Percentiles rank a stretch among this genome's conserved stretches.
These are phyloP conservation scores for Battus philenor DNA, from an alignment of 1,140 invertebrate genomes.

Conservation along the genomic window DNA sequence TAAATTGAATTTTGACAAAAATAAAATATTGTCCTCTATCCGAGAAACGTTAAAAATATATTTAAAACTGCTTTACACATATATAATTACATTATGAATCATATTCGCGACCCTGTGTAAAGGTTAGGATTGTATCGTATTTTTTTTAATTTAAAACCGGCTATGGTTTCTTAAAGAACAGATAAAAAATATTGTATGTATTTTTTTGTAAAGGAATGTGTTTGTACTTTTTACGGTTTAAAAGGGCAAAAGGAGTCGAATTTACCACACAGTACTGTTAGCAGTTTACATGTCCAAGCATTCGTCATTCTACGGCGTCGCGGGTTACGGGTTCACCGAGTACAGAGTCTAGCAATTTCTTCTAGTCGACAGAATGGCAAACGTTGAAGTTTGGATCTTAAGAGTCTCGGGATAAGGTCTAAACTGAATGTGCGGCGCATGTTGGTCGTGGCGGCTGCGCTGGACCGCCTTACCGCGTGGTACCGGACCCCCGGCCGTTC, in stretches of 20 bases:
- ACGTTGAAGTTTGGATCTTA: conserved; percentile 51
- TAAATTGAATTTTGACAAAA: no score
- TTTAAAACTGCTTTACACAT: no score
- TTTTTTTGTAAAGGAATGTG: no score
- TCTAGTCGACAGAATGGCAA: conserved; percentile 67
- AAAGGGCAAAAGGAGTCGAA: conserved; percentile 66
- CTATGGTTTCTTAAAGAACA: no score
- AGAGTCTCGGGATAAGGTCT: conserved; percentile 33
- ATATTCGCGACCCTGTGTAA: no score
- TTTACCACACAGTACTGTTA: conserved; percentile 44
- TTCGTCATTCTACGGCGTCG: conserved; percentile 59
- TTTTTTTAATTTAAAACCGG: no score
- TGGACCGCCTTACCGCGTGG: conserved; percentile 46
- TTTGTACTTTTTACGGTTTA: no score
- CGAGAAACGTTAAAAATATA: no score
- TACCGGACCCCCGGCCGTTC: conserved; percentile 36
- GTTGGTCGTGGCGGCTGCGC: conserved; percentile 44
- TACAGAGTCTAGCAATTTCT: conserved; percentile 58
- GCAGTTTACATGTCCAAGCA: conserved; percentile 54
- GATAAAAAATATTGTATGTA: no score
- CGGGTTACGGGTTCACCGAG: conserved; percentile 32
- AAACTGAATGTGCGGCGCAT: conserved; percentile 41
- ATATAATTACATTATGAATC: no score
- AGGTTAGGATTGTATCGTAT: no score
- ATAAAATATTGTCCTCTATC: no score